phyloP scores from a whole-genome alignment of 1,140 invertebrate species.

The Dryas iulia region DNA sequence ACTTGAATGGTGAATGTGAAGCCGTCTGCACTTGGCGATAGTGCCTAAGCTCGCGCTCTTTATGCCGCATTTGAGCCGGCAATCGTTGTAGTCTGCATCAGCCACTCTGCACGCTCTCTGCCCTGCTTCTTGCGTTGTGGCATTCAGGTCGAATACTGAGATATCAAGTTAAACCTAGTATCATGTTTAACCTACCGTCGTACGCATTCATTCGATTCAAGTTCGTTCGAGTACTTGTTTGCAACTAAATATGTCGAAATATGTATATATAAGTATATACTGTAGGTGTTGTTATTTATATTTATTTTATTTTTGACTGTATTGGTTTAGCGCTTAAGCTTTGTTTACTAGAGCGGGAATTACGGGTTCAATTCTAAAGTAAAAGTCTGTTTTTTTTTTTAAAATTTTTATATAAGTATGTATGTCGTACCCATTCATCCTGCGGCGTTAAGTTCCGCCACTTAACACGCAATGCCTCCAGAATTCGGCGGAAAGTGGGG shows the following conservation, averaged over 20 bases:
- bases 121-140: constrained; percentile 26
- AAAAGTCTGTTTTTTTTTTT: no score
- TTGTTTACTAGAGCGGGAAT: no score
- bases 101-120: constrained; percentile 27
- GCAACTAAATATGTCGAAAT: constrained; percentile 5
- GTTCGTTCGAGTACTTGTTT: constrained; percentile 14
- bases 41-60: constrained; percentile 30
- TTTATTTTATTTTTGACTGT: background rate
- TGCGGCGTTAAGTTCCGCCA: no score
- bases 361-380: no score
- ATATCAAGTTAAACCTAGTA: constrained; percentile 32
- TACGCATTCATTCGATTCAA: constrained; percentile 16
- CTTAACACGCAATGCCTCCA: no score
- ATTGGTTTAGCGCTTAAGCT: background rate
- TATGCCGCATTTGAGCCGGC: constrained; percentile 29
- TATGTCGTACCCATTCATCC: no score
- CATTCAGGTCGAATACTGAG: constrained; percentile 15
- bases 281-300: background rate
- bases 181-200: constrained; percentile 26
- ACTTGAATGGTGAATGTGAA: constrained; percentile 29
- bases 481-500: no score
- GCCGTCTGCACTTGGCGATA: constrained; percentile 30
- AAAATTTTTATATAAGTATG: no score
- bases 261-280: background rate
- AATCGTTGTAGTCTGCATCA: constrained; percentile 13